Percentiles rank a stretch among this genome's conserved stretches.
Evolutionary conservation across 1,140 invertebrate genomes (phyloP).

Genomic region (Drosophila bocki): DNA sequence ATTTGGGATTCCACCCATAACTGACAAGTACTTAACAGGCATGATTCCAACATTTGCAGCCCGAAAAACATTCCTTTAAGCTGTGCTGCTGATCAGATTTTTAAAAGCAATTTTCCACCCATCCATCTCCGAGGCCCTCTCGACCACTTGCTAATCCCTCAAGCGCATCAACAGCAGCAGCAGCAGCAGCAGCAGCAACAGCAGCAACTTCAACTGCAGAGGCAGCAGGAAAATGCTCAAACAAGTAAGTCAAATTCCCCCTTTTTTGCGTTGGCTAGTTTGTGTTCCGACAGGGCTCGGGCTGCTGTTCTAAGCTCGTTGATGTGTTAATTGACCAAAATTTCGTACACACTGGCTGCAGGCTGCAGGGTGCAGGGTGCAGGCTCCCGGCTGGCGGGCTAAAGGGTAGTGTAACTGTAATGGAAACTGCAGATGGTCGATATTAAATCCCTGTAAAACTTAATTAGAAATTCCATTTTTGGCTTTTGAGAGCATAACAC

Average conservation of each 20-base stretch:
- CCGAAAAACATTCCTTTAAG: slow-evolving; percentile 26
- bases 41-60: slow-evolving; percentile 18
- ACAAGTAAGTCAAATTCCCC: slow-evolving; percentile 67
- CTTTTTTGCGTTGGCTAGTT: slow-evolving; percentile 39
- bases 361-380: slow-evolving; percentile 7
- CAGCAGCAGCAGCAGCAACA: slow-evolving; percentile 26
- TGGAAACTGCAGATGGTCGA: slow-evolving; percentile 72
- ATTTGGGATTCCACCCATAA: slow-evolving; percentile 17
- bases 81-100: slow-evolving; percentile 43
- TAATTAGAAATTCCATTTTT: slow-evolving; percentile 85
- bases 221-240: slow-evolving; percentile 53
- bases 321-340: slow-evolving; percentile 84
- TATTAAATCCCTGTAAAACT: slow-evolving; percentile 84
- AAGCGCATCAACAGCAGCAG: slow-evolving; percentile 62
- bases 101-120: slow-evolving; percentile 58
- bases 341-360: slow-evolving; percentile 73
- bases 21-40: slow-evolving; percentile 36
- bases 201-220: slow-evolving; percentile 19
- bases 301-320: slow-evolving; percentile 66
- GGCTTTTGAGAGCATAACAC: slow-evolving; percentile 83
- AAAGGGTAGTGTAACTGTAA: slow-evolving; percentile 23
- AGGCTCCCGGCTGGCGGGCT: slow-evolving; percentile 4
- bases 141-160: slow-evolving; percentile 64
- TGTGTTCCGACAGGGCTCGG: slow-evolving; percentile 6
- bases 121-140: slow-evolving; percentile 25